Evolutionary conservation across 1,140 invertebrate species (phyloP).

Genomic region (Ceratina calcarata): DNA sequence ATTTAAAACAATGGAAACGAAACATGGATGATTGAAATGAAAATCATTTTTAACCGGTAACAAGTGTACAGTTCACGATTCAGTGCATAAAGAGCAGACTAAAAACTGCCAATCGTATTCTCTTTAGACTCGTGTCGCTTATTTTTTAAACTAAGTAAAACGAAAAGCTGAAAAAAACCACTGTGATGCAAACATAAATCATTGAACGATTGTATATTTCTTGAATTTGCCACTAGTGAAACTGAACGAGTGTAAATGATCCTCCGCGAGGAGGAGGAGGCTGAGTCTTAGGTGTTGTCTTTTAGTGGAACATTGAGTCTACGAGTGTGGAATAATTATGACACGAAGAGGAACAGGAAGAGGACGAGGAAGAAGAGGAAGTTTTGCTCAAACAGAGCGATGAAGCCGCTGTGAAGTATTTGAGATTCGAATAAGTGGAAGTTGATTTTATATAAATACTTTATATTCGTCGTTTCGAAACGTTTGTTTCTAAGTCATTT

Average conservation of each 20-base stretch:
- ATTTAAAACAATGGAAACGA: constrained; percentile 10
- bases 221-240: constrained; percentile 43
- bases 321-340: constrained; percentile 14
- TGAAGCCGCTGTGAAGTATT: constrained; percentile 41
- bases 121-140: constrained; percentile 30
- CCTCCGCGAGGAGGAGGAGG: constrained; percentile 4
- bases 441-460: constrained; percentile 60
- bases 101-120: constrained; percentile 43
- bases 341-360: too few relatives aligned
- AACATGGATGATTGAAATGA: constrained; percentile 6
- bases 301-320: constrained; percentile 41
- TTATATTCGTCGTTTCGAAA: constrained; percentile 54
- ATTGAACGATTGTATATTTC: constrained; percentile 33
- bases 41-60: constrained; percentile 13
- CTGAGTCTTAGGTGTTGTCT: constrained; percentile 14
- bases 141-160: constrained; percentile 38
- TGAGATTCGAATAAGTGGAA: constrained; percentile 50
- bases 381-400: constrained; percentile 41
- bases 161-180: constrained; percentile 19
- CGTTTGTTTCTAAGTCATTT: constrained; percentile 55
- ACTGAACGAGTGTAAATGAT: constrained; percentile 35
- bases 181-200: background rate
- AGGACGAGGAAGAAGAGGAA: constrained; percentile 18
- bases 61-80: constrained; percentile 28
- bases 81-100: constrained; percentile 28